A percentile compares a stretch with the other conserved stretches of the same genome.
Conservation (phyloP, 2,113 vertebrate species). For the Sphyrna mokarran region DNA sequence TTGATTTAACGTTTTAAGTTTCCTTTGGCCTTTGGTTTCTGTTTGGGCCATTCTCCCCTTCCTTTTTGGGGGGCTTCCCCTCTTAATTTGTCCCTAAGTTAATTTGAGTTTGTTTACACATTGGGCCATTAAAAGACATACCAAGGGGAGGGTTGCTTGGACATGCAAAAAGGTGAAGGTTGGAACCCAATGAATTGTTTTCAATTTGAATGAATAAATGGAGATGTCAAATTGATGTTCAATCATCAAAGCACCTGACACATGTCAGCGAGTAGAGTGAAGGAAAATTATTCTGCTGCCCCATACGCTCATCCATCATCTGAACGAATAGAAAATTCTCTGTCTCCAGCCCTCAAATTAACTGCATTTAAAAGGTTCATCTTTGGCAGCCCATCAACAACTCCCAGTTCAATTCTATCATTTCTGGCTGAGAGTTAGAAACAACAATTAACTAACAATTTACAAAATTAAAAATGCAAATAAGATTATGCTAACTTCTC, state of each 20-base stretch:
- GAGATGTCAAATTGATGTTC: neutral
- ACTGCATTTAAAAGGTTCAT: neutral
- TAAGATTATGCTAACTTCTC: neutral
- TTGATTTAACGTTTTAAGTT: too few relatives aligned
- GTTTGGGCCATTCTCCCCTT: too few relatives aligned
- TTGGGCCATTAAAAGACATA: too few relatives aligned
- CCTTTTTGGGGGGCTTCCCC: too few relatives aligned
- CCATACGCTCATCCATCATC: neutral
- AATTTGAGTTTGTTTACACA: too few relatives aligned
- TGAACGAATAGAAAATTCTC: neutral
- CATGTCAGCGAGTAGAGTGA: neutral
- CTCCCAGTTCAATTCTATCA: neutral
- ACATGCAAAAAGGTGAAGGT: neutral
- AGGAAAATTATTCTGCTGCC: neutral
- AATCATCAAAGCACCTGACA: neutral
- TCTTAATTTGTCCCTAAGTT: too few relatives aligned
- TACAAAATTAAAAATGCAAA: neutral
- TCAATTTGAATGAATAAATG: neutral
- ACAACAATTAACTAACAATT: neutral
- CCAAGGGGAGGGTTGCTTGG: neutral
- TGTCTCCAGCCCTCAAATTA: neutral
- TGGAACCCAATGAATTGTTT: neutral
- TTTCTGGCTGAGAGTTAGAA: neutral
- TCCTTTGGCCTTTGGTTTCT: too few relatives aligned
- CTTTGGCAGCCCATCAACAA: neutral